These are phyloP conservation scores for Acronicta alni DNA, from an alignment of 2,888 invertebrate genomes.

Conservation along the genomic window DNA sequence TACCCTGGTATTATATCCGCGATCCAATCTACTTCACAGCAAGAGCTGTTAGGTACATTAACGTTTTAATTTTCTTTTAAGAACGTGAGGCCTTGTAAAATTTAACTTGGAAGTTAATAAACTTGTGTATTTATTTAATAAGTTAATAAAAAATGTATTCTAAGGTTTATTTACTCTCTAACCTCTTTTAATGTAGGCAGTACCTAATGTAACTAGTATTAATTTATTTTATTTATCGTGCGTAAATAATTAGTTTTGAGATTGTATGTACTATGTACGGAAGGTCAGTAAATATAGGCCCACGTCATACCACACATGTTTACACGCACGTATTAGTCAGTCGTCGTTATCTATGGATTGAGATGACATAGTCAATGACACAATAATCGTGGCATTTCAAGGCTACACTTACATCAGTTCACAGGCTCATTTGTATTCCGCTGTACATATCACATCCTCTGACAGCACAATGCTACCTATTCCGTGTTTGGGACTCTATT, in stretches of 20 bases:
- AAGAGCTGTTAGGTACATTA: neutral
- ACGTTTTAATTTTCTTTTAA: neutral
- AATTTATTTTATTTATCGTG: too few species aligned
- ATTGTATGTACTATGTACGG: too few species aligned
- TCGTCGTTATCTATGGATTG: conserved; percentile 28
- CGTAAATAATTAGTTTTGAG: too few species aligned
- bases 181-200: too few species aligned
- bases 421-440: conserved; percentile 74
- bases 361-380: conserved; percentile 65
- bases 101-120: neutral
- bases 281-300: conserved; percentile 1
- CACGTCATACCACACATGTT: conserved; percentile 21
- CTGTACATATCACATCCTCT: conserved; percentile 39
- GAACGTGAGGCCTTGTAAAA: conserved; percentile 1
- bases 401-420: conserved; percentile 63
- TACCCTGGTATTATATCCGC: too few species aligned
- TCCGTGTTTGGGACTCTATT: conserved; percentile 53
- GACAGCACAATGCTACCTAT: conserved; percentile 60
- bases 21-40: neutral
- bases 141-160: too few species aligned
- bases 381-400: conserved; percentile 67
- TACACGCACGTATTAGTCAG: conserved; percentile 17
- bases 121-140: too few species aligned
- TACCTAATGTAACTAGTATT: too few species aligned
- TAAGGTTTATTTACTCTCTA: too few species aligned